Percentiles rank a stretch among this genome's conserved stretches.
Evolutionary conservation across 2,113 vertebrate genomes (phyloP).

Genomic region (Psophia crepitans): DNA sequence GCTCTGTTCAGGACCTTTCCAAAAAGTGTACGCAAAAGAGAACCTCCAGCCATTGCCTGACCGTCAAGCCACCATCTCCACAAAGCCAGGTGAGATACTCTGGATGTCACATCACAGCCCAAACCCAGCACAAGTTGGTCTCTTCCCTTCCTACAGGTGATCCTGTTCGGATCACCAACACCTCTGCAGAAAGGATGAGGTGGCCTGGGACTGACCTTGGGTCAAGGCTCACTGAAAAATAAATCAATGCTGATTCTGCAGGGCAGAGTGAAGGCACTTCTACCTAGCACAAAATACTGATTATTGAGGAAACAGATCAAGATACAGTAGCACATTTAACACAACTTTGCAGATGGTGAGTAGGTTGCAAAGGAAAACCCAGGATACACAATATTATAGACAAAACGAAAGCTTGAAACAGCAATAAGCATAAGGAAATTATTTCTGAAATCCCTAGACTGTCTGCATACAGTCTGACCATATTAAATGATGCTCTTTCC

Average conservation of each 20-base stretch:
- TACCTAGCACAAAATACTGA: neutral
- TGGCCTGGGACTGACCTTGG: neutral
- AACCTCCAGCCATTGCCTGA: neutral
- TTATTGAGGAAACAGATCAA: neutral
- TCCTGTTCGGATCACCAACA: neutral
- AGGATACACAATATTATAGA: neutral
- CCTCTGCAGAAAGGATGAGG: neutral
- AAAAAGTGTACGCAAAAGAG: neutral
- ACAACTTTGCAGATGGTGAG: neutral
- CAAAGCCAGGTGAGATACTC: neutral
- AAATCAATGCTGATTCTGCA: neutral
- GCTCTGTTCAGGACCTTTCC: neutral
- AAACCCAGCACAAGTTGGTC: neutral
- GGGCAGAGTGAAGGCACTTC: neutral
- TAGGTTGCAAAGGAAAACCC: neutral
- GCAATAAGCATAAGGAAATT: slow-evolving; percentile 12
- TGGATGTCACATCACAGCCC: neutral
- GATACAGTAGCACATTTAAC: neutral
- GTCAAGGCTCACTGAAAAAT: neutral
- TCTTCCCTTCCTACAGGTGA: neutral
- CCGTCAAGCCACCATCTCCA: neutral
- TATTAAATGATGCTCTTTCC: neutral
- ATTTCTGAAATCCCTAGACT: neutral
- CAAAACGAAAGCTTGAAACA: neutral
- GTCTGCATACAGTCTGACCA: neutral